These are phyloP conservation scores for Nixonia krombeini DNA, from an alignment of 1,140 invertebrate species.

Conservation along the genomic window DNA sequence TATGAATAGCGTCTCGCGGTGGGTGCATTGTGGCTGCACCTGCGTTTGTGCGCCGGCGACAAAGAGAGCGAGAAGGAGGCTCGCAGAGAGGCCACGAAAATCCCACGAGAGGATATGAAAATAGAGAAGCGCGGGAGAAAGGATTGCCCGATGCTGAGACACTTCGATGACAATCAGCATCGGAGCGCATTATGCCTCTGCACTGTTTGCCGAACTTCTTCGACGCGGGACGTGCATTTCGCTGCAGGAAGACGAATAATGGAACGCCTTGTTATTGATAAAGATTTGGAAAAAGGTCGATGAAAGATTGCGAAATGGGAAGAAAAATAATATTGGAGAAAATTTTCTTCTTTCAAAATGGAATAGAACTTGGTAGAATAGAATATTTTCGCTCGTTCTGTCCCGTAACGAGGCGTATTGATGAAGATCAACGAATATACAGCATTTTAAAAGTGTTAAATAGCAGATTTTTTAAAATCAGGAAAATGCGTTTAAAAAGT, in stretches of 20 bases:
- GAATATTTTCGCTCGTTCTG: no score
- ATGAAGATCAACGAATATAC: no score
- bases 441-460: no score
- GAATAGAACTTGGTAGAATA: no score
- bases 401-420: no score
- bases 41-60: constrained; percentile 42
- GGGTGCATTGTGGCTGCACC: constrained; percentile 55
- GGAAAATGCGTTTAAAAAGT: no score
- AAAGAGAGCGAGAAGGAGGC: constrained; percentile 23
- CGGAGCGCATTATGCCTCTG: constrained; percentile 5
- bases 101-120: constrained; percentile 15
- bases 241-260: constrained; percentile 11
- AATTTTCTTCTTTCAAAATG: no score
- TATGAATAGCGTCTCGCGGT: constrained; percentile 50
- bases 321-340: no score
- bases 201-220: constrained; percentile 18
- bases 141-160: constrained; percentile 13
- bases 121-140: constrained; percentile 16
- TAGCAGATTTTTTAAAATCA: no score
- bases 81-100: constrained; percentile 10
- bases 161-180: constrained; percentile 20
- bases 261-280: constrained; percentile 5
- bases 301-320: no score
- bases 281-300: background rate
- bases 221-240: constrained; percentile 16